Evolutionary conservation across 2,113 vertebrate species (phyloP), one percentile per base, ranked within the genome.

Genomic region (Pluvialis apricaria): DNA sequence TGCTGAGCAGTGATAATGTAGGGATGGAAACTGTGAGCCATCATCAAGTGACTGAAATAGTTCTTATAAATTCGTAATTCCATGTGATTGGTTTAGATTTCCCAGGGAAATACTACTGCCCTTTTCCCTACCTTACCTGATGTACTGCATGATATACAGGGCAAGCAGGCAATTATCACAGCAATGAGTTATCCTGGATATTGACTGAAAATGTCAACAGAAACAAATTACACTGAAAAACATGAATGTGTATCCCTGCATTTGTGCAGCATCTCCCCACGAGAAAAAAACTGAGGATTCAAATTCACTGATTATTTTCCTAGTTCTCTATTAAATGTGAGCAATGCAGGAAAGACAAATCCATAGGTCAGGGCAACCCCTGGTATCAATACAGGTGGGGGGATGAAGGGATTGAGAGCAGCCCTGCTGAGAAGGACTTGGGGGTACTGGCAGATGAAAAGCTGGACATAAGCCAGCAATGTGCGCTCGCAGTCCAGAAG

Each of bases 171-270:
- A 97, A 88, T 86, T 84, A 89, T 52, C 54, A 69, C 28, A 13
- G 66, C 70, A 82, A 65, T 84, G 73, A 95, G 65, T 89, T 88
- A 76, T 65, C 75, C 88, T 81, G 85, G 66, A 62, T 95, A 81
- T 79, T 78, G 55, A 73, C 80, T 77, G 61, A 89, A 95, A 97
- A 91, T 72, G 73, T 57, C 89, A 94, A 95, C 86, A 93, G 92
- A 89, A 95, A 88, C 47, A 89, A 85, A 91, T 51, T 26, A 79
- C 57, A 22, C 60, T 34, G 38, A 61, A 76, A 91, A 86, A 5
- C 22, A 19, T 20, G 38, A 71, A 77, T 12, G 9, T 1, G 6
- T 61, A 51, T 64, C 55, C 47, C 32, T 73, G 55, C 18, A 78
- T 42, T 83, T 52, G 38, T 83, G 60, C 36, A 64, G 32, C 18